Base-by-base conservation (phyloP, 2,113 vertebrate genomes). In the Tychaedon coryphoeus region DNA sequence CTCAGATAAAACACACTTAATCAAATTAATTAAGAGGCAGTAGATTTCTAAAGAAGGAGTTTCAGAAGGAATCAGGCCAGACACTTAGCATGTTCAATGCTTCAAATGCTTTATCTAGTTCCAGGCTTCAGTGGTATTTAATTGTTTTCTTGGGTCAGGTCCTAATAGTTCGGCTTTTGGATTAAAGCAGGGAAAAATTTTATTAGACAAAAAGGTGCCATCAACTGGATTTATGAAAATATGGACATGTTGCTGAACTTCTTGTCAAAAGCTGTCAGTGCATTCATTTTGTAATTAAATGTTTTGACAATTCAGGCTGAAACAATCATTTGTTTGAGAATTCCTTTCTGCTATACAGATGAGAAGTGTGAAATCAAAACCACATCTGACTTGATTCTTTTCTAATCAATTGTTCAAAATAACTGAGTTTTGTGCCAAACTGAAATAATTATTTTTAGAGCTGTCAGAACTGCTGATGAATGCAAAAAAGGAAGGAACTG, bases 21-120 rank as follows among this genome's bases (percentile, higher is more conserved):
- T 97, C 94, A 96, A 96, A 92, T 86, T 94, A 95, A 95, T 97
- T 95, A 97, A 86, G 77, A 94, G 31, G 13, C 34, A 97, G 56
- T 58, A 93, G 86, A 80, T 76, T 93, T 92, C 67, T 86, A 77
- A 88, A 88, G 91, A 80, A 86, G 24, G 47, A 91, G 12, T 33
- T 94, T 94, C 67, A 94, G 60, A 88, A 86, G 38, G 64, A 95
- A 76, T 33, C 45, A 70, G 64, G 67, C 29, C 82, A 90, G 47
- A 61, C 91, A 92, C 40, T 43, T 79, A 48, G 42, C 66, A 26
- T 73, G n/a, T 88, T 74, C 75, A 83, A 70, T 79, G 47, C 34
- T 80, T 93, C 53, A 94, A 86, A 93, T 77, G 7, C 13, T 83
- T 93, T 73, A 28, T 62, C 42, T 70, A 74, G 43, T 94, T 86